phyloP scores from a whole-genome alignment of 2,797 vertebrate species.

The Esox lucius region DNA sequence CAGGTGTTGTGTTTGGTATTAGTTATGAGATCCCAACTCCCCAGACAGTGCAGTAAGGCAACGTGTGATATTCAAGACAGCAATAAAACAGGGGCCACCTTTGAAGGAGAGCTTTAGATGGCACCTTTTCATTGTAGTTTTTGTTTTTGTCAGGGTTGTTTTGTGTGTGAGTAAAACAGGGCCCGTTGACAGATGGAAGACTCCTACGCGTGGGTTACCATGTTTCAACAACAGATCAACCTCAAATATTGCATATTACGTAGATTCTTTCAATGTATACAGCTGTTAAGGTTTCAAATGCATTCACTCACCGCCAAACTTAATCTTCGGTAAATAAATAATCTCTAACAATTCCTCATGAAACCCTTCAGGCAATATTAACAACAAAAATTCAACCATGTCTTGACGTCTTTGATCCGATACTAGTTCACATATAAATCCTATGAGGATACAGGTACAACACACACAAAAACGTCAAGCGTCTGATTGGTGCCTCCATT shows the following conservation, averaged over 20 bases:
- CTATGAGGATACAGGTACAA: conserved; percentile 52
- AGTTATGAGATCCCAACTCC: conserved; percentile 49
- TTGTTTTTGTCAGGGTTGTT: conserved; percentile 47
- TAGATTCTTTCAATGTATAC: conserved; percentile 17
- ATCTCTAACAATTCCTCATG: conserved; percentile 16
- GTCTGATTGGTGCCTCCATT: conserved; percentile 58
- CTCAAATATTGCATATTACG: not conserved
- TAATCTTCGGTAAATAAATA: conserved; percentile 50
- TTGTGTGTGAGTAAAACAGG: conserved; percentile 28
- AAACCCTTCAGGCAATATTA: conserved; percentile 45
- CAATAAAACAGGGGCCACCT: conserved; percentile 44
- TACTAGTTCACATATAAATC: conserved; percentile 52
- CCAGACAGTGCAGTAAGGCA: conserved; percentile 38
- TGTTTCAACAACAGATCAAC: not conserved
- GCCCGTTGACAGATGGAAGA: conserved; percentile 2
- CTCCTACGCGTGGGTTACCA: conserved; percentile 26
- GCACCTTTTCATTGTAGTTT: conserved; percentile 41
- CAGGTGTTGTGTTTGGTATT: conserved; percentile 47
- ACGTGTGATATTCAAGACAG: conserved; percentile 50
- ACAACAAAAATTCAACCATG: conserved; percentile 20
- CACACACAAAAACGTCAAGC: conserved; percentile 41
- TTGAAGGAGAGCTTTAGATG: conserved; percentile 55
- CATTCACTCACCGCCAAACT: not conserved
- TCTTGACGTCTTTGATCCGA: conserved; percentile 47
- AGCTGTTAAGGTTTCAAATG: not conserved